Conservation (phyloP, 2,113 vertebrate species). For the Phalacrocorax aristotelis region DNA sequence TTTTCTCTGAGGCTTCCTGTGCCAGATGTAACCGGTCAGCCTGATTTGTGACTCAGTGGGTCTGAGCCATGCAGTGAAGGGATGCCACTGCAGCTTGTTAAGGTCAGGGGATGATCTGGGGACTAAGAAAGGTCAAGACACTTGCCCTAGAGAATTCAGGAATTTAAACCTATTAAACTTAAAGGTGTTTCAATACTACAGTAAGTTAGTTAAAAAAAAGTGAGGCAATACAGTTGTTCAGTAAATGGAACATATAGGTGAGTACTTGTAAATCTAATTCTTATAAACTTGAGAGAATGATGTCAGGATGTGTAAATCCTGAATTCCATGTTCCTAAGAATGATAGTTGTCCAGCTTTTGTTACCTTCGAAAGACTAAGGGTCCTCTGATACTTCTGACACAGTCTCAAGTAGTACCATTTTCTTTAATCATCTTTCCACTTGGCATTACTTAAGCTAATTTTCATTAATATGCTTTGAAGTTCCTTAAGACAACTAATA, state of each 20-base stretch:
- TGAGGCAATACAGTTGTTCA: background rate
- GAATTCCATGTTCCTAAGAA: background rate
- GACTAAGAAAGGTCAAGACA: background rate
- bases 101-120: background rate
- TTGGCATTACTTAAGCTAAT: background rate
- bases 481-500: background rate
- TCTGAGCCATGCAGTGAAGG: background rate
- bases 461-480: conserved; percentile 3
- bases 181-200: background rate
- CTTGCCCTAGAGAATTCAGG: background rate
- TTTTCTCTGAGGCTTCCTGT: background rate
- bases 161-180: background rate
- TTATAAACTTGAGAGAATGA: background rate
- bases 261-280: background rate
- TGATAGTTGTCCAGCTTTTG: background rate
- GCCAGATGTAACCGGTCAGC: background rate
- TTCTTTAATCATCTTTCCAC: conserved; percentile 7
- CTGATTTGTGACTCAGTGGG: background rate
- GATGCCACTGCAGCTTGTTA: background rate
- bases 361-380: background rate
- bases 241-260: background rate
- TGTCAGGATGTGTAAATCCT: background rate
- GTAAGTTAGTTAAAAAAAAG: background rate
- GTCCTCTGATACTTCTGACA: background rate
- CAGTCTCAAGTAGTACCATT: background rate